phyloP scores from a whole-genome alignment of 2,113 vertebrate species.

The Anarrhichthys ocellatus region DNA sequence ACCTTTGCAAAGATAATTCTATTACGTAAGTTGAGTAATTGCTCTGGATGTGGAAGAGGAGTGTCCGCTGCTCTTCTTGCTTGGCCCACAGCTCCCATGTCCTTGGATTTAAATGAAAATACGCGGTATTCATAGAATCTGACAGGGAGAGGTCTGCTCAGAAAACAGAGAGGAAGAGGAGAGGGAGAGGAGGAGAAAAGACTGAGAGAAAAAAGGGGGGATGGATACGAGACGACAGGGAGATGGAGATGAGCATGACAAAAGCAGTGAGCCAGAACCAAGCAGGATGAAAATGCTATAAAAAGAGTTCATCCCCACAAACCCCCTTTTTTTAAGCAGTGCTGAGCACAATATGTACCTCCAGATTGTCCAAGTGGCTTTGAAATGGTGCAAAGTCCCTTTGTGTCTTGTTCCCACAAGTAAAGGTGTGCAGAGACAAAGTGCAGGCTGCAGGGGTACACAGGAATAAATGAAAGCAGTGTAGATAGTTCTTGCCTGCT shows the following conservation, averaged over 20 bases:
- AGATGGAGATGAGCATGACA: conserved; percentile 59
- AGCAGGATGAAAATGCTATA: conserved; percentile 58
- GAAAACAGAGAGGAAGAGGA: conserved; percentile 4
- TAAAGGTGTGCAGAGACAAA: conserved; percentile 48
- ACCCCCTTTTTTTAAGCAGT: conserved; percentile 6
- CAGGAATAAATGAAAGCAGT: conserved; percentile 50
- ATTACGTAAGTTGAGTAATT: conserved; percentile 80
- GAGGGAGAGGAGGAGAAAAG: background rate
- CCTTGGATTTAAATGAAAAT: conserved; percentile 70
- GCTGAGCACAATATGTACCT: conserved; percentile 47
- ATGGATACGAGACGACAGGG: conserved; percentile 42
- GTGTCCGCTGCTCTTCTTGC: conserved; percentile 57
- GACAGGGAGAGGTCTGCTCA: conserved; percentile 34
- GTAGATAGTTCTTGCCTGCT: conserved; percentile 31
- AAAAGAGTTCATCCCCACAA: conserved; percentile 35
- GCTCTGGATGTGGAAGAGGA: conserved; percentile 74
- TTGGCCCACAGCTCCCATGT: conserved; percentile 57
- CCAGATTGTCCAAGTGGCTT: conserved; percentile 32
- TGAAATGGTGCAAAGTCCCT: conserved; percentile 33
- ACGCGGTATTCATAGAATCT: conserved; percentile 46
- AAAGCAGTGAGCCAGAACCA: conserved; percentile 68
- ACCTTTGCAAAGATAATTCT: conserved; percentile 79
- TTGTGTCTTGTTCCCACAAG: conserved; percentile 42
- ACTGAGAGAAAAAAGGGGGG: background rate
- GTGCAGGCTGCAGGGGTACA: conserved; percentile 34